Evolutionary conservation across 2,113 vertebrate species (phyloP).

Genomic region (Gymnocephalus cernua): DNA sequence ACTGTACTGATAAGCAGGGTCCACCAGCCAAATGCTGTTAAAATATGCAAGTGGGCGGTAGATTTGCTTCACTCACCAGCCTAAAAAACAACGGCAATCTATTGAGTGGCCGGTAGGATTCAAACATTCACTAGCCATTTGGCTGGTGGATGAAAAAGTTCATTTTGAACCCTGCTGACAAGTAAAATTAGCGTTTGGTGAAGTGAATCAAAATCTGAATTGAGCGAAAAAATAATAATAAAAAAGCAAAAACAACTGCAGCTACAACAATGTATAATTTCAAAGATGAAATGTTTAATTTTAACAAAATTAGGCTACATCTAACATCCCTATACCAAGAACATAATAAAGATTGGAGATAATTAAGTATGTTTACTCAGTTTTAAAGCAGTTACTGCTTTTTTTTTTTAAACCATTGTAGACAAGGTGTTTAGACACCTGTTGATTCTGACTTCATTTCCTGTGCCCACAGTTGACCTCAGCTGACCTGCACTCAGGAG

Average conservation of each 20-base stretch:
- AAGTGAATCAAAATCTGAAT: neutral
- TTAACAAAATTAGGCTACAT: neutral
- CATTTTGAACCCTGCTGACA: no score
- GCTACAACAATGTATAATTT: neutral
- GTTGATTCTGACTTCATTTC: neutral
- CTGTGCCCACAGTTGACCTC: neutral
- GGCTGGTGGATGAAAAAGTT: no score
- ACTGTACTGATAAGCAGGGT: neutral
- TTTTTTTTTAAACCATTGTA: neutral
- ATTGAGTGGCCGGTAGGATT: no score
- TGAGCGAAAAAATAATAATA: neutral
- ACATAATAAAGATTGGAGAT: neutral
- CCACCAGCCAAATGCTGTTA: no score
- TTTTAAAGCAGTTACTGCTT: neutral
- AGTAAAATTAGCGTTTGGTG: neutral
- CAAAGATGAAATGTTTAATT: neutral
- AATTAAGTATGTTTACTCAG: neutral
- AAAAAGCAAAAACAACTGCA: neutral
- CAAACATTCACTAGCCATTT: no score
- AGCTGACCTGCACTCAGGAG: neutral
- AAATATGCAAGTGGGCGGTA: no score
- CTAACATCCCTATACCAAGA: neutral
- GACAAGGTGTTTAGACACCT: neutral
- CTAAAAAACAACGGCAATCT: no score
- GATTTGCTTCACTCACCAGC: no score